Percentiles rank a stretch among this genome's conserved stretches.
These are phyloP conservation scores for Antechinus stuartii DNA, from an alignment of 2,113 vertebrate species.

Conservation along the genomic window DNA sequence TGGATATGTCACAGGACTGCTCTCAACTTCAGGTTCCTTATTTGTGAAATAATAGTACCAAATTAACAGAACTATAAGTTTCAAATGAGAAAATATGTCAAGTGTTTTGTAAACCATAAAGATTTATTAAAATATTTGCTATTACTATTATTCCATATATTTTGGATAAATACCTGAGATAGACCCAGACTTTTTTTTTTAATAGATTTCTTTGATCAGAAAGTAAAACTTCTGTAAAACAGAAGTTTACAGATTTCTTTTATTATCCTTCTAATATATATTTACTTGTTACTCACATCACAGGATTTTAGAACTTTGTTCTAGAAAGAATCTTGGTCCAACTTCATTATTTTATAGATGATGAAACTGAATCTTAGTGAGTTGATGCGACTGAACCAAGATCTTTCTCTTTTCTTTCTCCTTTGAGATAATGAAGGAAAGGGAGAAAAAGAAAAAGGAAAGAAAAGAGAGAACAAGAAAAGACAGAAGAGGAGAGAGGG, in stretches of 20 bases:
- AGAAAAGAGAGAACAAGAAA: background rate
- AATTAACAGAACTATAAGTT: background rate
- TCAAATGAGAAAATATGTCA: background rate
- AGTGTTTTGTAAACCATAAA: background rate
- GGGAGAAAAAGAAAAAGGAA: background rate
- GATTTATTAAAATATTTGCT: background rate
- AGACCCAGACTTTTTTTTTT: too few species aligned
- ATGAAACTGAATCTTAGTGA: background rate
- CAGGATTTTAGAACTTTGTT: background rate
- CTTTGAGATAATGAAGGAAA: background rate
- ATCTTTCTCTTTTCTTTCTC: background rate
- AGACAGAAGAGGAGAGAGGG: background rate
- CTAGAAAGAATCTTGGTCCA: background rate
- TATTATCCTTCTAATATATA: background rate
- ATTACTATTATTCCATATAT: background rate
- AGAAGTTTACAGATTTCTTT: background rate
- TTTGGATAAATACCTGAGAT: background rate
- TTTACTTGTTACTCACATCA: background rate
- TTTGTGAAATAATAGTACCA: background rate
- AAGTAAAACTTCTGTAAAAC: too few species aligned
- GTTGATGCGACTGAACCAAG: background rate
- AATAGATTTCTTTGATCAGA: too few species aligned
- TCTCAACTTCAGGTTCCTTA: background rate
- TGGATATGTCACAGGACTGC: background rate
- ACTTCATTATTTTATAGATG: background rate